phyloP scores from a whole-genome alignment of 2,888 invertebrate species.

The Lymantria dispar region DNA sequence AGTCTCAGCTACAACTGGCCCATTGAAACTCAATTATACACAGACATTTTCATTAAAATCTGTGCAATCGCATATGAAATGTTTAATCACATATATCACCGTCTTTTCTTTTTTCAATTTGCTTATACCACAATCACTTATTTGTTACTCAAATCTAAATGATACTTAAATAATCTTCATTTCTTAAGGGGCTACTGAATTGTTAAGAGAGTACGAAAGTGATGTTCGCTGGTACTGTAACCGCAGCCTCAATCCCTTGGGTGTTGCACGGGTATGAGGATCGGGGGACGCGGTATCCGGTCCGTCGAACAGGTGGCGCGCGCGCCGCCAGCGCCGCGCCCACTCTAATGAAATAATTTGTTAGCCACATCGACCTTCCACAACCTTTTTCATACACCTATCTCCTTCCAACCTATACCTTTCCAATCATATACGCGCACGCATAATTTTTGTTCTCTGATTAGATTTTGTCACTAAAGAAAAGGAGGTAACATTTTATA shows the following conservation, averaged over 20 bases:
- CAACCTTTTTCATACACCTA: slow-evolving; percentile 50
- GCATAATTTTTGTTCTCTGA: no score
- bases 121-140: no score
- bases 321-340: slow-evolving; percentile 61
- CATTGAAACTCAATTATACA: no score
- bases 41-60: no score
- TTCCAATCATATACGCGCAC: background rate
- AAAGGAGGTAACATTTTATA: no score
- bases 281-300: slow-evolving; percentile 68
- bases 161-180: no score
- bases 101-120: no score
- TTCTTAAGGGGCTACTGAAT: background rate
- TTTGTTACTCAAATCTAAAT: no score
- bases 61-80: no score
- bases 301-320: slow-evolving; percentile 73
- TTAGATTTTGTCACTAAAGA: no score
- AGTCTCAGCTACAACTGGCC: no score
- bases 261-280: slow-evolving; percentile 20
- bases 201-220: background rate
- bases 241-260: slow-evolving; percentile 35
- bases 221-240: slow-evolving; percentile 34
- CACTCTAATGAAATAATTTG: slow-evolving; percentile 76
- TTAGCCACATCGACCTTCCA: slow-evolving; percentile 68
- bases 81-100: no score
- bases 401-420: slow-evolving; percentile 10